phyloP scores from a whole-genome alignment of 37 sponge, comb jelly and placozoan genomes.

The Diacarnus erythraeanus region DNA sequence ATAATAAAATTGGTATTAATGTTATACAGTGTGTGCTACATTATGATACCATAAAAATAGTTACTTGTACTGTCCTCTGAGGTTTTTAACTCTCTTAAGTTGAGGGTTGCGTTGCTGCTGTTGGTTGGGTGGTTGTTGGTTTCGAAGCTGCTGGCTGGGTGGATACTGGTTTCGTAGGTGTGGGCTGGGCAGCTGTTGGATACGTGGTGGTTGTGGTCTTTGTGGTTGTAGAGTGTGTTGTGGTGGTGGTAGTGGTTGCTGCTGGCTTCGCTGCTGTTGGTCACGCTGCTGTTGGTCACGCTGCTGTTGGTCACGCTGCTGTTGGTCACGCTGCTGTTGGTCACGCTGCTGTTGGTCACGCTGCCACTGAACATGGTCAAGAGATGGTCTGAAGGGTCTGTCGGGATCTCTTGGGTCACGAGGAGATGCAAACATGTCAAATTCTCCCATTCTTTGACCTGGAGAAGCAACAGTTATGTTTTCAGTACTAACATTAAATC shows the following conservation, averaged over 20 bases:
- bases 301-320: not conserved
- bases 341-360: conserved; percentile 4
- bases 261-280: not conserved
- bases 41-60: no score
- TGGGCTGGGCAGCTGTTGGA: not conserved
- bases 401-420: conserved; percentile 13
- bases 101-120: no score
- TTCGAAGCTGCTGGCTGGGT: not conserved
- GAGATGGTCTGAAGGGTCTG: conserved; percentile 14
- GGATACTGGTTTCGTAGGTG: not conserved
- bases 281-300: no score
- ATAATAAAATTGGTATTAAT: no score
- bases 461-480: no score
- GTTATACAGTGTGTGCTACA: no score
- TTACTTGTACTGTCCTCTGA: no score
- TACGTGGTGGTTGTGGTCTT: not conserved
- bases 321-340: not conserved
- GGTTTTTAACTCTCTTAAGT: no score
- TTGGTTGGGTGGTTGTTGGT: not conserved
- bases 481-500: no score
- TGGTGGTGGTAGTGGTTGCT: not conserved
- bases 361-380: not conserved
- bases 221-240: not conserved
- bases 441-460: conserved; percentile 44
- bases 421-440: conserved; percentile 31